Base-by-base conservation (phyloP, 2,797 vertebrate species). In the Benthosema pterotum region DNA sequence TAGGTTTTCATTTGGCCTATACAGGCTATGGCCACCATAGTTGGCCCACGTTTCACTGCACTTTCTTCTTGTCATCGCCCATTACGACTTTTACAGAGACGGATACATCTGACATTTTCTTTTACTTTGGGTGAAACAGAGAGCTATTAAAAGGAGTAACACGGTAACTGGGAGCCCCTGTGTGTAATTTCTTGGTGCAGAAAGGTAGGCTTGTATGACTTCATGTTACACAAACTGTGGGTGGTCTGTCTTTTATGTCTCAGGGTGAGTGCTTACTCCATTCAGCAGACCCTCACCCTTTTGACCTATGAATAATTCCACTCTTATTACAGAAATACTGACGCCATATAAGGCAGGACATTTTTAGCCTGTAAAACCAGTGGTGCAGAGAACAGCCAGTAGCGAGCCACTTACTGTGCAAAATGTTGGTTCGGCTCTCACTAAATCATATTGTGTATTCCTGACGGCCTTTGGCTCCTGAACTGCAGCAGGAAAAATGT, bases 241-340 rank as follows among this genome's bases (percentile, higher is more conserved):
- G 79, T 83, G 87, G 79, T 86, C 82, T 60, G 49, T 72, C 57
- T 77, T 86, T 72, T 63, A 75, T 72, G 71, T 79, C 72, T 68
- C 45, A 48, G 67, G 28, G 68, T 82, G 69, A 74, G 77, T 62
- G 71, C 66, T 65, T 65, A 55, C 67, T 71, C 53, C 69, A 71
- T 78, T 83, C 63, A 77, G 64, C 78, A 72, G 75, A 83, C 77
- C 67, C 63, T 80, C 79, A 76, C 75, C 69, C 61, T 65, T 68
- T 60, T 77, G 70, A 82, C 76, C 81, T 72, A 69, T 77, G 65
- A 83, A 76, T 83, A 66, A 83, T 78, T 83, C 70, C 59, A 60
- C 51, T 67, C 74, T 75, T 74, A 73, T 78, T 77, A 71, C 71
- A 68, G 67, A 71, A 72, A 67, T 67, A 58, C 68, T 72, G 63